Evolutionary conservation across 2,888 invertebrate genomes (phyloP), one percentile per base, ranked within the genome.

Genomic region (Ophion obscuratus): DNA sequence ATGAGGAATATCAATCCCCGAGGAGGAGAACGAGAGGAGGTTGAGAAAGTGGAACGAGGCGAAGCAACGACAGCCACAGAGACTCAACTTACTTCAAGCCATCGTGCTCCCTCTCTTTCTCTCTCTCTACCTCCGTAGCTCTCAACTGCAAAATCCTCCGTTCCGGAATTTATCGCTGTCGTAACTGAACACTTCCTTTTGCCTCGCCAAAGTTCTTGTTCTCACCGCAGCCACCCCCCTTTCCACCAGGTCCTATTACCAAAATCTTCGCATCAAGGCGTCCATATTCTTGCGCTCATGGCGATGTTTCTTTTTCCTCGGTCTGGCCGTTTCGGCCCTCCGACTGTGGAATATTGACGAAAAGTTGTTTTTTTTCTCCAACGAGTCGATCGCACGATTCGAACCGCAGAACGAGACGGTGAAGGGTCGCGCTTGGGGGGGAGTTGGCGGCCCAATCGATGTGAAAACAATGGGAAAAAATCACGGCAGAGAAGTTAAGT

Each of bases 1-100:
- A 90, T 92, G 91, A 92, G 92, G 92, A 92, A 93, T 93, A 93
- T 93, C 93, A 92, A 92, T 93, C 92, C 92, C 91, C 84, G 88
- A 87, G 90, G 86, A 77, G 79, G 80, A 81, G 70, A 62, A 70
- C 61, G 75, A 75, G 76, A 81, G 68, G 57, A 66, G 67, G 64
- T 71, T 73, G 44, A 40, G 75, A 77, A 47, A 70, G 66, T 74
- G 67, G 67, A 40, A 77, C 53, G 73, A 76, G 83, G 27, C 47
- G 70, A 74, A 83, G 71, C 36, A 74, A 85, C 89, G 85, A 81
- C 88, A 90, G 90, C 90, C 90, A 90, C 90, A 89, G 89, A 88
- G 88, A 89, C 90, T 89, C 88, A 88, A 87, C 88, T 89, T 89
- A 74, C 84, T 71, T 68, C 70, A 83, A 86, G 84, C 86, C 82